Conservation (phyloP, 1,140 invertebrate species). For the Drosophila trapezifrons region DNA sequence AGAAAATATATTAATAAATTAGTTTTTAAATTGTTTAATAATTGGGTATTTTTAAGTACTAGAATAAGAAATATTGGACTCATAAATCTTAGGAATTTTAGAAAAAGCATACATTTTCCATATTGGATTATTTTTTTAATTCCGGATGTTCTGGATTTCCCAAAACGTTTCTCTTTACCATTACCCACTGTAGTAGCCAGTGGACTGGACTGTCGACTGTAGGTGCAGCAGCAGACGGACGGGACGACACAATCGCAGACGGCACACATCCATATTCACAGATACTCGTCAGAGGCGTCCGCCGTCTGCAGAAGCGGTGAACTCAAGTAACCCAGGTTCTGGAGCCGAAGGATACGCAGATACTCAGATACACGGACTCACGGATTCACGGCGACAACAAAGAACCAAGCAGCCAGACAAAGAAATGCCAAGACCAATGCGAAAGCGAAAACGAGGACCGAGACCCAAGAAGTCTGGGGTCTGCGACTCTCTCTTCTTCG, state of each 20-base stretch:
- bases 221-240: slow-evolving; percentile 4
- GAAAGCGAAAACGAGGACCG: slow-evolving; percentile 31
- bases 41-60: background rate
- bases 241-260: slow-evolving; percentile 24
- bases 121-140: too few species aligned
- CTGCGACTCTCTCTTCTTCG: slow-evolving; percentile 9
- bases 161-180: slow-evolving; percentile 7
- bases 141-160: too few species aligned
- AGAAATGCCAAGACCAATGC: slow-evolving; percentile 47
- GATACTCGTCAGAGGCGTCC: slow-evolving; percentile 22
- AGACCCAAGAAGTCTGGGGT: slow-evolving; percentile 35
- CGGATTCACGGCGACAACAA: slow-evolving; percentile 45
- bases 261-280: slow-evolving; percentile 25
- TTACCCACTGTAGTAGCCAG: slow-evolving; percentile 21
- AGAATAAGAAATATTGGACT: too few species aligned
- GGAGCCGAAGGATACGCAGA: slow-evolving; percentile 44
- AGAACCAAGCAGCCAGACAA: slow-evolving; percentile 41
- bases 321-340: slow-evolving; percentile 52
- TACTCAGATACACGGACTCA: slow-evolving; percentile 26
- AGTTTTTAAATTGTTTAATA: too few species aligned
- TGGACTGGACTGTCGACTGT: slow-evolving; percentile 3
- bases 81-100: too few species aligned
- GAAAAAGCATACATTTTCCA: too few species aligned
- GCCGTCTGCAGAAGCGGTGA: slow-evolving; percentile 39
- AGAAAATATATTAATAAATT: too few species aligned